A percentile compares a stretch with the other conserved stretches of the same genome.
Conservation (phyloP, 2,113 vertebrate species). For the Cavia aperea region DNA sequence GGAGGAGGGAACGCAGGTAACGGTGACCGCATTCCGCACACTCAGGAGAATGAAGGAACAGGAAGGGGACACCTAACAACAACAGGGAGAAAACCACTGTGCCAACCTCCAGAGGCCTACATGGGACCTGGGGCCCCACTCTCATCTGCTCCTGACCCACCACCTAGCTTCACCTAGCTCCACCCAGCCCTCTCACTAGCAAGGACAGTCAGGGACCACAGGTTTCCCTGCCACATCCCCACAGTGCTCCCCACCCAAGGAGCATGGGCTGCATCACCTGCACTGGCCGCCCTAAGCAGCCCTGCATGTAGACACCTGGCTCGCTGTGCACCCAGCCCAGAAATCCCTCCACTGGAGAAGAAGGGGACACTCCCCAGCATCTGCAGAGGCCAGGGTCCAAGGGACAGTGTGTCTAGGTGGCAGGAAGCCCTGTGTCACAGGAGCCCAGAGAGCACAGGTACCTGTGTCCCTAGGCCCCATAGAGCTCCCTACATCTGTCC, state of each 20-base stretch:
- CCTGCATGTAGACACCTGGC: not conserved
- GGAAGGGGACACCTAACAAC: not conserved
- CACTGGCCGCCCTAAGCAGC: not conserved
- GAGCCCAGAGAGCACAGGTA: not conserved
- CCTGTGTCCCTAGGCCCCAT: not conserved
- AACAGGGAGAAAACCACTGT: no score
- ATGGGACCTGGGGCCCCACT: not conserved
- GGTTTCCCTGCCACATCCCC: rapidly evolving
- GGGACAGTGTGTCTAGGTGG: not conserved
- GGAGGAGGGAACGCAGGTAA: not conserved
- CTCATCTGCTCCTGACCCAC: not conserved
- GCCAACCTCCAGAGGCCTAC: not conserved
- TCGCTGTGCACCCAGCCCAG: not conserved
- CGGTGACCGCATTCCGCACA: not conserved
- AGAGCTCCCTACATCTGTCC: not conserved
- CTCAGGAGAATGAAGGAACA: not conserved
- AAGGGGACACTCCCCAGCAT: not conserved
- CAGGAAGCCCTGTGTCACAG: not conserved
- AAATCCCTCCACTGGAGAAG: not conserved
- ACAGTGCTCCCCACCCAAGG: not conserved
- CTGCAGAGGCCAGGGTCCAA: not conserved
- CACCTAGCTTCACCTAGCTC: not conserved
- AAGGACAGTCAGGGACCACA: not conserved
- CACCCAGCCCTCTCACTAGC: not conserved
- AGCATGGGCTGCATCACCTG: not conserved